These are phyloP conservation scores for Unio delphinus DNA, from an alignment of 2,888 invertebrate species.

Conservation along the genomic window DNA sequence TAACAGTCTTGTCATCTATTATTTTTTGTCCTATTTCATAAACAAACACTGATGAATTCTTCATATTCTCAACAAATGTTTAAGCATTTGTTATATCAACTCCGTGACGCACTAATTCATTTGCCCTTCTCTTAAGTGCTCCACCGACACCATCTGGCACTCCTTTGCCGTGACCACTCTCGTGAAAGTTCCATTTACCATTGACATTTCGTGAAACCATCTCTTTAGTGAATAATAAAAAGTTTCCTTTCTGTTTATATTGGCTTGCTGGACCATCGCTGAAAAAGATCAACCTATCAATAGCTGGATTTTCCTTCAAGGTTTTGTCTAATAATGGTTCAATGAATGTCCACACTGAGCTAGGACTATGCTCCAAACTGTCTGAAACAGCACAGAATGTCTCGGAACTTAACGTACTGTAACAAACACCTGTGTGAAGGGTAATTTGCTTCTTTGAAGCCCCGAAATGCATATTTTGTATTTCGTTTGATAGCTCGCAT, in stretches of 20 bases:
- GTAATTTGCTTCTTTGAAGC: slow-evolving; percentile 19
- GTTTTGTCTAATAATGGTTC: slow-evolving; percentile 2
- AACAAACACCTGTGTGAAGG: slow-evolving; percentile 14
- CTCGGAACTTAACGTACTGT: not conserved
- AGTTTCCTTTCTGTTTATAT: too few species aligned
- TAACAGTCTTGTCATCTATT: too few species aligned
- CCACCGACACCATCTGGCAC: too few species aligned
- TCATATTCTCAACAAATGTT: too few species aligned
- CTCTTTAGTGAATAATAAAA: too few species aligned
- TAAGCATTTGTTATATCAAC: slow-evolving; percentile 3
- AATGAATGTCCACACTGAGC: not conserved
- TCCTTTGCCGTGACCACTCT: too few species aligned
- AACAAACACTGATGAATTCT: not conserved
- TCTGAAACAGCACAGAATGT: slow-evolving; percentile 2
- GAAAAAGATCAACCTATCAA: slow-evolving; percentile 25
- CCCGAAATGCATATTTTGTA: slow-evolving; percentile 25
- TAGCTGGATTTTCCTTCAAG: not conserved
- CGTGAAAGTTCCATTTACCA: slow-evolving; percentile 1
- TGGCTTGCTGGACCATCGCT: slow-evolving; percentile 3
- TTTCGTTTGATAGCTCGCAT: slow-evolving; percentile 12
- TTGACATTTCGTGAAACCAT: slow-evolving; percentile 7
- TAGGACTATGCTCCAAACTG: not conserved
- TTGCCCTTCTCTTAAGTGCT: slow-evolving; percentile 15
- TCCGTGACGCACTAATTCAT: not conserved
- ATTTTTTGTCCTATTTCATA: too few species aligned